phyloP scores from a whole-genome alignment of 2,888 invertebrate genomes.

The Galeopsomyia nigrocyanea region DNA sequence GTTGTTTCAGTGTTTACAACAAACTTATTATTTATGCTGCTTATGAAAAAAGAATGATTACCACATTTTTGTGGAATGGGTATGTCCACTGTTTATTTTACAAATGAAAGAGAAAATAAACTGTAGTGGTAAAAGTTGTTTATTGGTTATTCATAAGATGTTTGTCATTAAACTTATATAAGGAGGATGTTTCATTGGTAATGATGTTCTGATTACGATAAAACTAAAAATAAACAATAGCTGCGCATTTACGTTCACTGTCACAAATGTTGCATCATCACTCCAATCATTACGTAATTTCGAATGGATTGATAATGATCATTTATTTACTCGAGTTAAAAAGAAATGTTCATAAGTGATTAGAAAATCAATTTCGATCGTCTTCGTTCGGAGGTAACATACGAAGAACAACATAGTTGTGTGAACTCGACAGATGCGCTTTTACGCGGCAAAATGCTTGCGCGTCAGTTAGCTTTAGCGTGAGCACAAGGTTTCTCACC shows the following conservation, averaged over 20 bases:
- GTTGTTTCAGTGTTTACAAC: background rate
- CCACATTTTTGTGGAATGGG: background rate
- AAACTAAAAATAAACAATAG: slow-evolving; percentile 38
- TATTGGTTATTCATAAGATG: slow-evolving; percentile 32
- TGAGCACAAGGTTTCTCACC: slow-evolving; percentile 15
- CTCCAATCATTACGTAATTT: slow-evolving; percentile 13
- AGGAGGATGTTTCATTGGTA: slow-evolving; percentile 19
- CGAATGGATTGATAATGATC: background rate
- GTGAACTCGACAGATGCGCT: background rate
- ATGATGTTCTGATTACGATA: slow-evolving; percentile 33
- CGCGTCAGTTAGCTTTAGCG: background rate
- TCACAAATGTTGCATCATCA: slow-evolving; percentile 24
- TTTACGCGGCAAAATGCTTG: background rate
- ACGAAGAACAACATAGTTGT: no score
- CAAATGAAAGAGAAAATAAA: background rate
- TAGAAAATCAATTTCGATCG: no score
- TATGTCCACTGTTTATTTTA: slow-evolving; percentile 18
- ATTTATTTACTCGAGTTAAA: no score
- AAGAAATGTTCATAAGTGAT: no score
- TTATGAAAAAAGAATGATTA: background rate
- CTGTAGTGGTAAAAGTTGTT: slow-evolving; percentile 14
- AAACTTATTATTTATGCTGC: background rate
- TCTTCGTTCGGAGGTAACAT: no score
- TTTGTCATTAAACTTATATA: slow-evolving; percentile 30
- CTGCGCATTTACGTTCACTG: slow-evolving; percentile 26